Conservation (phyloP, 2,113 vertebrate genomes). For the Plecturocebus donacophilus region DNA sequence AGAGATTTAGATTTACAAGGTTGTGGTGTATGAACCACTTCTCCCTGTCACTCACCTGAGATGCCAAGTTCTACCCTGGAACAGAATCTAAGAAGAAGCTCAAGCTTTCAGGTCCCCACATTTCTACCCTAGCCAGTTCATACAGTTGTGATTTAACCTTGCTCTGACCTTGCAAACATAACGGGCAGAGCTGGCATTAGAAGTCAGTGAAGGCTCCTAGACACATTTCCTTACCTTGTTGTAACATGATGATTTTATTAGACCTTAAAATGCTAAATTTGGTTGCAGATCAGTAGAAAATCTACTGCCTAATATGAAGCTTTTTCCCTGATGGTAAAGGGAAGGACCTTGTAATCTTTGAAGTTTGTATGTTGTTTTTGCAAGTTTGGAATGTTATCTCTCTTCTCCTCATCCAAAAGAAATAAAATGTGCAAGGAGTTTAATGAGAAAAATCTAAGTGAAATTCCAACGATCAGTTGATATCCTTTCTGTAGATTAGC, state of each 20-base stretch:
- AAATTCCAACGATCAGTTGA: slow-evolving; percentile 28
- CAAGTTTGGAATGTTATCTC: slow-evolving; percentile 45
- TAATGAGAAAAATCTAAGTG: slow-evolving; percentile 59
- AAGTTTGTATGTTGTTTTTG: slow-evolving; percentile 54
- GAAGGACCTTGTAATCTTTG: not conserved
- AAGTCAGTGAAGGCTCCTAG: slow-evolving; percentile 24
- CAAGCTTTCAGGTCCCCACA: not conserved
- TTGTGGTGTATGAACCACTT: not conserved
- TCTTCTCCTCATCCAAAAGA: slow-evolving; percentile 34
- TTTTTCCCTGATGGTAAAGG: slow-evolving; percentile 19
- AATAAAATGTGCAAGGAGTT: slow-evolving; percentile 55
- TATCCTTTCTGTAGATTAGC: not conserved
- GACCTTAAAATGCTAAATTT: slow-evolving; percentile 15
- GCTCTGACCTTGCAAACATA: not conserved
- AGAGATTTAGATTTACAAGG: not conserved
- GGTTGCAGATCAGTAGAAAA: slow-evolving; percentile 21
- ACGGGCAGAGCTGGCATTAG: not conserved
- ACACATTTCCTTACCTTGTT: not conserved
- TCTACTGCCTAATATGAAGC: not conserved
- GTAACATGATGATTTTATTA: slow-evolving; percentile 37
- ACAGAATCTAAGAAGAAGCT: not conserved
- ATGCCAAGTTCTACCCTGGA: not conserved
- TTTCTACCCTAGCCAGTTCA: not conserved
- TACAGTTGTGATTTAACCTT: not conserved
- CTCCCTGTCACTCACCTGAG: not conserved